Evolutionary conservation across 2,797 vertebrate genomes (phyloP).

Genomic region (Squalus acanthias): DNA sequence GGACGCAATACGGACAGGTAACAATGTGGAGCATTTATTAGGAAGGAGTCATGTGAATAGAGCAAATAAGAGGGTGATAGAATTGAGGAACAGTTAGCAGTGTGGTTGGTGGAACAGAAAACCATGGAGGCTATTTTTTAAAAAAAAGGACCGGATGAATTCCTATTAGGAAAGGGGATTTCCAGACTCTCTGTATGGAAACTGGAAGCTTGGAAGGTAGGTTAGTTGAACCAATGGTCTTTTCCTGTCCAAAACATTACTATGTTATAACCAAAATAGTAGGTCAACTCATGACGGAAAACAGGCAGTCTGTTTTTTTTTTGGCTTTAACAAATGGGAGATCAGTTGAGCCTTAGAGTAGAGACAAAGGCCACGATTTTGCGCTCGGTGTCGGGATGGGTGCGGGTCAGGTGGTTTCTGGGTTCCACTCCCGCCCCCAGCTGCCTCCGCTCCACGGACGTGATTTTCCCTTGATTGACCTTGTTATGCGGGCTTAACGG

Average conservation of each 20-base stretch:
- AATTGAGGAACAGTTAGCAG: background rate
- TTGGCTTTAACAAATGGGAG: background rate
- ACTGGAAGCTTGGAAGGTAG: background rate
- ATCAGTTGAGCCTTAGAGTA: background rate
- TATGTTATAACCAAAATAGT: background rate
- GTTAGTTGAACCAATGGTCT: background rate
- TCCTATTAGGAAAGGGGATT: background rate
- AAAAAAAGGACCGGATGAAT: background rate
- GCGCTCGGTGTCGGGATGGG: too few relatives aligned
- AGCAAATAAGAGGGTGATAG: background rate
- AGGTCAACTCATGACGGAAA: background rate
- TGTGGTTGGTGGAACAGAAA: background rate
- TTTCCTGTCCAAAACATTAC: background rate
- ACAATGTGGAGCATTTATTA: background rate
- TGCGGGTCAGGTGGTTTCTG: too few relatives aligned
- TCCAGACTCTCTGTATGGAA: background rate
- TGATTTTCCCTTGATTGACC: too few relatives aligned
- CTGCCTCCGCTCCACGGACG: too few relatives aligned
- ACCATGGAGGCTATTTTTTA: background rate
- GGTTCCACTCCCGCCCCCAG: too few relatives aligned
- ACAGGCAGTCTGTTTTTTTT: background rate
- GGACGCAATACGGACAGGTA: background rate
- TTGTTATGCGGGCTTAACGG: too few relatives aligned
- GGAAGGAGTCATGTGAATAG: background rate
- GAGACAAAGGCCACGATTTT: background rate